Percentiles rank a stretch among this genome's conserved stretches.
Conservation (phyloP, 2,888 invertebrate species). For the Aproaerema taeniolella region DNA sequence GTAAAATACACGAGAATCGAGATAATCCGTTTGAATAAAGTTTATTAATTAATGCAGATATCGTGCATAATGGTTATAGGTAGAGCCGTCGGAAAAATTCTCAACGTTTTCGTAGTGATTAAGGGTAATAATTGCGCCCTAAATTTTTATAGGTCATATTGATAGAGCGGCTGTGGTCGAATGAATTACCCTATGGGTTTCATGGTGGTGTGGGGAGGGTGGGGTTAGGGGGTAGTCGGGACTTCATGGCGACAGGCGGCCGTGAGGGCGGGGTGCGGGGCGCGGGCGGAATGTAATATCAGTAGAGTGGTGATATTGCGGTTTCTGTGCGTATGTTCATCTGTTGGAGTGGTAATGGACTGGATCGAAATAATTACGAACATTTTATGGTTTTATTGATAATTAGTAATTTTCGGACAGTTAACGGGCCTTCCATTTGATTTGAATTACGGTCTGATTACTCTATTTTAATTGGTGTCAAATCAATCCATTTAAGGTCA, state of each 20-base stretch:
- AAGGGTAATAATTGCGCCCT: conserved; percentile 39
- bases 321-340: conserved; percentile 54
- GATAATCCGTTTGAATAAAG: conserved; percentile 14
- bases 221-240: conserved; percentile 39
- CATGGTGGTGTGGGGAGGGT: conserved; percentile 26
- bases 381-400: conserved; percentile 8
- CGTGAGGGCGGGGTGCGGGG: conserved; percentile 54
- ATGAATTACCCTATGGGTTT: conserved; percentile 67
- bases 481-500: too few relatives aligned
- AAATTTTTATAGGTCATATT: conserved; percentile 67
- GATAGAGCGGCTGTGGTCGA: conserved; percentile 57
- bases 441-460: too few relatives aligned
- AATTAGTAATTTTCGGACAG: background rate
- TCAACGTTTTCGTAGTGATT: conserved; percentile 10
- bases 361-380: conserved; percentile 11
- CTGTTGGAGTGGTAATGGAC: conserved; percentile 31
- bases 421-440: too few relatives aligned
- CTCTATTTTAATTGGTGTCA: too few relatives aligned
- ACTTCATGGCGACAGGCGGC: conserved; percentile 60
- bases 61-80: conserved; percentile 3
- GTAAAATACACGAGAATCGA: conserved; percentile 2
- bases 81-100: background rate
- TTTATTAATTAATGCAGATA: conserved; percentile 10
- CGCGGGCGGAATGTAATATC: conserved; percentile 63
- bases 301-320: conserved; percentile 69